Base-by-base conservation (phyloP, 1,140 invertebrate species). In the Gryon sp. region DNA sequence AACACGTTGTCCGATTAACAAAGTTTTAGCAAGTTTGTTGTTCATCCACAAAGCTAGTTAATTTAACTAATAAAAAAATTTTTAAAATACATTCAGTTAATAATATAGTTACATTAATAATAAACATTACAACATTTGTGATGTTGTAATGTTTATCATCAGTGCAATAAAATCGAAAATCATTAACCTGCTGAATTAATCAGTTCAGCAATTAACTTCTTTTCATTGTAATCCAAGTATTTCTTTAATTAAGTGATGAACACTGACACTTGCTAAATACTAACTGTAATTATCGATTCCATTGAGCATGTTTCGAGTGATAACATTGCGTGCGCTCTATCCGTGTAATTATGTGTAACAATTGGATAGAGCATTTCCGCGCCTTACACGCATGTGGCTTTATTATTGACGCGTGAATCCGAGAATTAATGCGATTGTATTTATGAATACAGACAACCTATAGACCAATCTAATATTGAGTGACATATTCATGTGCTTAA, bases 321-420 rank as follows among this genome's bases (percentile, higher is more conserved):
- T 14, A 48, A 20, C 5, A 2, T 26, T 3, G 38, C 22, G 22
- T 57, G 38, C 22, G 22, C 41, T 57, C 28, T 38, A 48, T 26
- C 48, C 41, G n/a, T 48, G n/a, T 50, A 63, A 63, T 63, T 50
- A 19, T 63, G 59, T 40, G 24, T n/a, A n/a, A 62, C 41, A 62
- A 34, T 62, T 36, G 30, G 9, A 48, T 48, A n/a, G 15, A 26
- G 16, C 38, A 19, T 36, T 18, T 1, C 43, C 9, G 30, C 14
- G n/a, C 1, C 24, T 46, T 48, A 48, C 57, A 48, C 32, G 45
- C 22, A 40, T 38, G 59, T n/a, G 32, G 22, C 16, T 12, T 30
- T 63, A 63, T 50, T 50, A 63, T 48, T 12, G 5, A 2, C 45
- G 32, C 20, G 45, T 30, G 59, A 62, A 48, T 62, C 32, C 32